Base-by-base conservation (phyloP, 2,113 vertebrate species). In the Mungos mungo region DNA sequence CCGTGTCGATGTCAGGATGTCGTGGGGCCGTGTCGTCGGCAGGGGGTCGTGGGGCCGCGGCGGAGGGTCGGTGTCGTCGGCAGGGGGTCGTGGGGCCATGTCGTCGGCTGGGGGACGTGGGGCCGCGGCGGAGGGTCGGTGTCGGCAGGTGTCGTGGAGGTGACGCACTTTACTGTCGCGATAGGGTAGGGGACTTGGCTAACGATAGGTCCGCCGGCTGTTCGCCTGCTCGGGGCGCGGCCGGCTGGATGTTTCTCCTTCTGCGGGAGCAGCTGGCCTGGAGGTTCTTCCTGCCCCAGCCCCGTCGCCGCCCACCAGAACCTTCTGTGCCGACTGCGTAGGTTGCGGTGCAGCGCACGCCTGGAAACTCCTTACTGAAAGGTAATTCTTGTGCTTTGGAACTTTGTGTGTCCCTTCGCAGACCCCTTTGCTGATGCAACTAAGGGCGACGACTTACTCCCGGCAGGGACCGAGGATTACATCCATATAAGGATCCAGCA, bases 401-500 rank as follows among this genome's bases (percentile, higher is more conserved):
- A 21, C 54, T 77, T 66, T 45, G 12, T 68, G 35, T 79, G 15
- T 86, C 52, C 16, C 60, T 54, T 63, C 68, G 71, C 97, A 99
- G 99, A 99, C 99, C 99, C 99, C 99, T 99, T 99, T 99, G 99
- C 99, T 99, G 99, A 99, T 99, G 99, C 99, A 99, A 99, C 99
- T 98, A 99, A 99, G 99, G 99, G 99, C 19, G 99, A 99, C 99
- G 99, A 99, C 98, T 99, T 99, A 98, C 99, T 99, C 99, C 99
- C 99, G 95, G 99, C 99, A 33, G 99, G 99, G 99, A 99, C 99
- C 92, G 99, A 99, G 98, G 99, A 99, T 98, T 99, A 99, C 98
- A 99, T 99, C 96, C 99, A 99, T 98, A 99, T 99, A 99, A 99
- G 99, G 98, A 99, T 99, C 97, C 99, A 99, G 96, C 99, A 99